Evolutionary conservation across 2,113 vertebrate species (phyloP), one percentile per base, ranked within the genome.

Genomic region (Centrocercus urophasianus): DNA sequence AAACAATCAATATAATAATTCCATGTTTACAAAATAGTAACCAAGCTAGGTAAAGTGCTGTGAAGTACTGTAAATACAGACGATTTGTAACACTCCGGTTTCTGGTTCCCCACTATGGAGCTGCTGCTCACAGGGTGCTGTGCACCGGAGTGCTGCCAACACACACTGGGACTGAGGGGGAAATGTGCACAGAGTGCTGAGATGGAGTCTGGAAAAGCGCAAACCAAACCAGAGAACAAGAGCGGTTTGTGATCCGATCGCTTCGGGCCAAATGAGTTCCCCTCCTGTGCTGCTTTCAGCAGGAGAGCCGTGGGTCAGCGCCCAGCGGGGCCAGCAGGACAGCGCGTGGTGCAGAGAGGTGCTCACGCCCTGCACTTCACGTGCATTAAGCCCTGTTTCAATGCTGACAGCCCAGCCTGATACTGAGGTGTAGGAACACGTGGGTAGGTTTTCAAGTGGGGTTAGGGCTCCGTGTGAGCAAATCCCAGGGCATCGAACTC

Each of bases 11-110:
- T 92, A 65, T 92, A 78, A 70, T 92, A 96, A 88, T 82, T 88
- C 79, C 83, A 94, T 95, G 90, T 96, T 97, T 95, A 95, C 90
- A 96, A 96, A 97, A 97, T 83, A 93, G 96, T 95, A 82, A 94
- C 89, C 88, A 92, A 92, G 88, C 90, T 94, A 89, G 87, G 92
- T 97, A 95, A 96, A 97, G 95, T 97, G 96, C 93, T 93, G 94
- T n/a, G 32, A n/a, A 59, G 30, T n/a, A n/a, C 30, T 32, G 32
- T 11, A 32, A 32, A 57, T 19, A 57, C 15, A 32, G 56, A 32
- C 17, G 10, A 19, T 57, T 57, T 57, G 56, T 57, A 32, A 32
- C 56, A 16, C 30, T 57, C 17, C 56, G 10, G 56, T 17, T 57
- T 19, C 56, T 57, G 56, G 56, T 19, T 19, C 6, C 56, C 56